Base-by-base conservation (phyloP, 37 sponge, comb jelly and placozoan genomes). In the Oopsacas minuta region DNA sequence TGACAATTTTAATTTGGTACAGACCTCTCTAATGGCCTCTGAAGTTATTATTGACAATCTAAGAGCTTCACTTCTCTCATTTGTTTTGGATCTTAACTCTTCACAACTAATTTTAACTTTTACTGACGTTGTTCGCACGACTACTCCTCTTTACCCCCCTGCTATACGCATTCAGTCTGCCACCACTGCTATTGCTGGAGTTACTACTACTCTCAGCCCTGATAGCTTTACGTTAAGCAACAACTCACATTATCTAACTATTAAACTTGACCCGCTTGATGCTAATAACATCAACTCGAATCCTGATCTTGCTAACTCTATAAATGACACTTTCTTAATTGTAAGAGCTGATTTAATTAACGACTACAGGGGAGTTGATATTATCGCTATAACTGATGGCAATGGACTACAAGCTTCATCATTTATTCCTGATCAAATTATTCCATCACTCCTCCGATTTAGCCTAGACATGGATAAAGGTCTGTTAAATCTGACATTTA, bases 291-390 rank as follows among this genome's bases (percentile, higher is more conserved):
- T 95, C 85, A 92, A 92, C 36, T 85, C 87, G 17, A 90, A 83
- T 0, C 42, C 85, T 39, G 38, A 83, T 28, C 52, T 95, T 8
- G 91, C 91, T 23, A 82, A 39, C 0, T 46, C 84, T 38, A 23
- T 39, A 20, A 69, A 85, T 37, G 86, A 82, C 81, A 91, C 96
- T 30, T 95, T 90, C 49, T 82, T 95, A 0, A 88, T 91, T 37
- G 90, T 92, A 87, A 91, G 91, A 85, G 89, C 87, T 39, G 93
- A 90, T 52, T 90, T 75, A 52, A 88, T 95, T 84, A 88, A 90
- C 88, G 96, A 95, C 84, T 92, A 92, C 83, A 86, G 37, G 36
- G 90, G 91, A 10, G 85, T 89, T 23, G 90, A 91, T 86, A 86
- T 95, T 12, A 32, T 91, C 20, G 84, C 96, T 17, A 90, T 92